Percentiles rank a stretch among this genome's conserved stretches.
These are phyloP conservation scores for Liolophura sinensis DNA, from an alignment of 1,140 invertebrate genomes.

Conservation along the genomic window DNA sequence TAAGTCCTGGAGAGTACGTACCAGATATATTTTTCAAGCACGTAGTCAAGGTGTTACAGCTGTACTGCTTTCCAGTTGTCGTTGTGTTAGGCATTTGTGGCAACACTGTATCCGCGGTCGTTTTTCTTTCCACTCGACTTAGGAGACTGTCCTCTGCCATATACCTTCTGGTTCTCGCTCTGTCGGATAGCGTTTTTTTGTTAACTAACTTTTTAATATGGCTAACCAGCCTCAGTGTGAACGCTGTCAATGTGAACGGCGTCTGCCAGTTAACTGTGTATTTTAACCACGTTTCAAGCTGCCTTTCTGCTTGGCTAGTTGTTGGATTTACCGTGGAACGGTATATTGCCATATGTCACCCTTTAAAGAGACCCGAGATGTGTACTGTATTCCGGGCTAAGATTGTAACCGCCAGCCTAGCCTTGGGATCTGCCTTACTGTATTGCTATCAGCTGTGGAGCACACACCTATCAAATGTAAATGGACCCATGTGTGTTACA, in stretches of 20 bases:
- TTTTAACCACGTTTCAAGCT: slow-evolving; percentile 26
- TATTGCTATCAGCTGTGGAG: no score
- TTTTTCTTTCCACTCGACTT: slow-evolving; percentile 63
- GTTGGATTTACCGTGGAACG: slow-evolving; percentile 48
- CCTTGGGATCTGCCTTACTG: slow-evolving; percentile 1
- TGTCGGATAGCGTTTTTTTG: slow-evolving; percentile 61
- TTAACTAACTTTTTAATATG: slow-evolving; percentile 60
- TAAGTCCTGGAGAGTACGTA: no score
- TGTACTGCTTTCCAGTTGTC: slow-evolving; percentile 62
- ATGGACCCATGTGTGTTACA: no score
- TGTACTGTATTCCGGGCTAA: slow-evolving; percentile 28
- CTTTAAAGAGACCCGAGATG: slow-evolving; percentile 31
- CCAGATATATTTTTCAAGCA: no score
- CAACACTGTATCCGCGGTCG: slow-evolving; percentile 62
- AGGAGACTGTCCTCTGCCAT: slow-evolving; percentile 64
- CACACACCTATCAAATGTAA: no score
- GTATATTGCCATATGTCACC: slow-evolving; percentile 34
- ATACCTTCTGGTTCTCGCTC: slow-evolving; percentile 63
- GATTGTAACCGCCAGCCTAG: slow-evolving; percentile 8
- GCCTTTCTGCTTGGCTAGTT: slow-evolving; percentile 38
- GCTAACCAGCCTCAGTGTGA: slow-evolving; percentile 59
- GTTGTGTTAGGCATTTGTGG: slow-evolving; percentile 61
- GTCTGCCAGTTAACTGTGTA: slow-evolving; percentile 33
- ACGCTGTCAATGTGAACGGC: slow-evolving; percentile 23
- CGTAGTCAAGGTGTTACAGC: slow-evolving; percentile 17